Conservation (phyloP, 1,140 invertebrate species). For the Bombus pascuorum region DNA sequence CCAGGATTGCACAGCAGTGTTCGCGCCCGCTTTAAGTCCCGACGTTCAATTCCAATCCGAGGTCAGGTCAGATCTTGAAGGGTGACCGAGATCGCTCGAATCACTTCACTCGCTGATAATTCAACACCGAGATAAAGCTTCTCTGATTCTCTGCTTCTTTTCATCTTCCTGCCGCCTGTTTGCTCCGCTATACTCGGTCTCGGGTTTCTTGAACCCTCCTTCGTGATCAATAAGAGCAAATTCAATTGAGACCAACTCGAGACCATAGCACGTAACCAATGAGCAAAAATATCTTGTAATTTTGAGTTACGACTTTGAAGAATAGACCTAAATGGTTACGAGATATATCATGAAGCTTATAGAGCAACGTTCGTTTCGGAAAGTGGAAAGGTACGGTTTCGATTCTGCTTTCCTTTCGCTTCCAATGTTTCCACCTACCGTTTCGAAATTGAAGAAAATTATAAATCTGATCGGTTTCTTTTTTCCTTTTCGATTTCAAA, state of each 20-base stretch:
- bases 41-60: constrained; percentile 67
- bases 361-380: not conserved
- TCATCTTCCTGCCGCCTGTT: not conserved
- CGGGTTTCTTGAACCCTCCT: constrained; percentile 36
- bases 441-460: too few species aligned
- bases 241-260: constrained; percentile 6
- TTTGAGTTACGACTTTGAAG: not conserved
- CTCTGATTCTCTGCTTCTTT: not conserved
- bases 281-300: too few species aligned
- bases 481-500: not conserved
- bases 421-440: not conserved
- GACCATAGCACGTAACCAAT: not conserved
- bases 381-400: not conserved
- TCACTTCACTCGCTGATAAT: constrained; percentile 33
- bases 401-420: not conserved
- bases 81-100: constrained; percentile 56
- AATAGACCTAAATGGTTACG: too few species aligned
- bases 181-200: too few species aligned
- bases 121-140: constrained; percentile 26
- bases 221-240: constrained; percentile 3
- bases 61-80: constrained; percentile 71
- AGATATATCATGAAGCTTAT: not conserved
- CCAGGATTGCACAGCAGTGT: constrained; percentile 71
- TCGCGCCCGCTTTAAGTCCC: constrained; percentile 63
- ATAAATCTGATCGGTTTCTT: not conserved